Evolutionary conservation across 2,888 invertebrate genomes (phyloP).

Genomic region (Megalurothrips usitatus): DNA sequence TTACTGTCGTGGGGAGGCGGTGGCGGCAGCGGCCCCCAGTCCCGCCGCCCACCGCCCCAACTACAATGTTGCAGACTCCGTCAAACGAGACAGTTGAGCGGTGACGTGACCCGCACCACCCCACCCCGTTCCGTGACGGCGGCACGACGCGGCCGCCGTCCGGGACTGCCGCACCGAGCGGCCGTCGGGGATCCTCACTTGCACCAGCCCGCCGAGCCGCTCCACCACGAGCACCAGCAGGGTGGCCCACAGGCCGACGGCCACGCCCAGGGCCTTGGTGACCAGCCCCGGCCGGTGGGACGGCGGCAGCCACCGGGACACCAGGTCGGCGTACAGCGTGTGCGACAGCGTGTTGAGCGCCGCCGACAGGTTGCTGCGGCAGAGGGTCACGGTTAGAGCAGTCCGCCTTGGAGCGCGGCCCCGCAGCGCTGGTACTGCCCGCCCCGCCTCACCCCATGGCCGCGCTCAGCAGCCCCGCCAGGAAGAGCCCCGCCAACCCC

Average conservation of each 20-base stretch:
- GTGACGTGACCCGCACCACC: too few relatives aligned
- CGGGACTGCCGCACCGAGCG: background rate
- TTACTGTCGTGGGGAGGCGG: too few relatives aligned
- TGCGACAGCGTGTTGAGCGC: constrained; percentile 6
- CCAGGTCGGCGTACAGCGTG: constrained; percentile 18
- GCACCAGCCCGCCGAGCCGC: constrained; percentile 2
- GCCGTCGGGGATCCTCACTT: background rate
- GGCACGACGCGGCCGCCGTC: too few relatives aligned
- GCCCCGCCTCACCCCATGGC: constrained; percentile 1
- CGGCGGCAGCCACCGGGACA: background rate
- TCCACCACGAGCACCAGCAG: constrained; percentile 15
- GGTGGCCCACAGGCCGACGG: background rate
- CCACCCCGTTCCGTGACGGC: too few relatives aligned
- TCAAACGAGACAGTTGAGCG: too few relatives aligned
- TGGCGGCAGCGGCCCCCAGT: too few relatives aligned
- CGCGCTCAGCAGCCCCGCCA: background rate
- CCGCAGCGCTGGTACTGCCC: too few relatives aligned
- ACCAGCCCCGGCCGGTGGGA: background rate
- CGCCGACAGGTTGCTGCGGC: background rate
- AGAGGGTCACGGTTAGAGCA: background rate
- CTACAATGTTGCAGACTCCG: too few relatives aligned
- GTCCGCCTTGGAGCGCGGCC: too few relatives aligned
- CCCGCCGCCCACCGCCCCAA: too few relatives aligned
- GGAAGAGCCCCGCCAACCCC: background rate
- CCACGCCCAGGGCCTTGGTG: background rate